Base-by-base conservation (phyloP, 2,888 invertebrate species). In the Nemoura dubitans region DNA sequence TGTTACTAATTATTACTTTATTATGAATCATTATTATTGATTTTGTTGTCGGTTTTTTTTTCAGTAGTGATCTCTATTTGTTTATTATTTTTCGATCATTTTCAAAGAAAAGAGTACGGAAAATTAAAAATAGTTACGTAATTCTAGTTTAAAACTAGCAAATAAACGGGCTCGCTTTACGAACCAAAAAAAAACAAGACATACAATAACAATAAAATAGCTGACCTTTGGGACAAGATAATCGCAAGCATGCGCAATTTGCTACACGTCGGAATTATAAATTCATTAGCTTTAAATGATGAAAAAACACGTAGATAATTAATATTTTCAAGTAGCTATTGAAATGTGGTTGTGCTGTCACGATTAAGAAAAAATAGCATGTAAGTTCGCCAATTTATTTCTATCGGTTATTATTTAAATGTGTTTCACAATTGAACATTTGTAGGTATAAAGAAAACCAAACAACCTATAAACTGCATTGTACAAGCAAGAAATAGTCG, bases 281-380 rank as follows among this genome's bases (percentile, higher is more conserved):
- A 3, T 59, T 59, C 59, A 14, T 59, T 59, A 59, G 59, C 59
- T 59, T 59, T 16, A 59, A 59, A 59, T 1, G 59, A 59, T 1
- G 14, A 59, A 59, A 21, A 14, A 59, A 59, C 59, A 59, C 59
- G 59, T 59, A 59, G 59, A 21, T 59, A 7, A 59, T 10, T 59
- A 59, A 59, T 59, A 59, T 59, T 59, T 59, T 59, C 59, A 59
- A 59, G 59, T 59, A 59, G 59, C 59, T 59, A 59, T 59, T 59
- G 14, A 59, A 59, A 59, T 21, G 59, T 59, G 59, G 59, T 59
- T 59, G 59, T 59, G 59, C 59, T 59, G 59, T 59, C 59, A 59
- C 14, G 6, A 16, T 59, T 21, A 59, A 59, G 10, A 10, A 59
- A 59, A 59, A 10, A 7, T 59, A 59, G 59, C 14, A 59, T 21